A percentile compares a stretch with the other conserved stretches of the same genome.
These are phyloP conservation scores for Calcarius lapponicus DNA, from an alignment of 2,797 vertebrate genomes.

Conservation along the genomic window DNA sequence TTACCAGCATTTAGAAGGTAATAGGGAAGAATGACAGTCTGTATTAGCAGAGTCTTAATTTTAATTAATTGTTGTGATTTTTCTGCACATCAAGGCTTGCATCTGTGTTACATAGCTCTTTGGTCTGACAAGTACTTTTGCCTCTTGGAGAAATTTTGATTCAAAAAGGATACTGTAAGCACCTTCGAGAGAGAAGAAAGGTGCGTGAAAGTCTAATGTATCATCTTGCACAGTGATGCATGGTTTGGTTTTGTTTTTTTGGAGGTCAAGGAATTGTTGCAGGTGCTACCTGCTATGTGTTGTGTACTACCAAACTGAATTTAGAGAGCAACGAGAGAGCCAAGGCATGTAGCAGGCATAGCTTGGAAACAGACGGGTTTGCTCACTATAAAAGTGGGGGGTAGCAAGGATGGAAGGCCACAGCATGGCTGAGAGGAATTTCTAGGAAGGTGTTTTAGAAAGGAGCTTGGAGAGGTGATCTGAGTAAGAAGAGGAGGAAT, in stretches of 20 bases:
- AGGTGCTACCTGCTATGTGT: neutral
- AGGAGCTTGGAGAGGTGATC: neutral
- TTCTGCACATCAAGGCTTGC: neutral
- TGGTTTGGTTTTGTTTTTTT: neutral
- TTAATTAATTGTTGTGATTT: neutral
- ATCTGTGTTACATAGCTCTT: neutral
- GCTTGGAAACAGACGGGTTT: neutral
- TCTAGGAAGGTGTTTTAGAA: neutral
- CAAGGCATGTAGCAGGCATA: neutral
- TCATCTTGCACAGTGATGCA: neutral
- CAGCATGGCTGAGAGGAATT: neutral
- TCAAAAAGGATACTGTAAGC: neutral
- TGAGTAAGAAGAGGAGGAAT: neutral
- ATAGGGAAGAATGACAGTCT: neutral
- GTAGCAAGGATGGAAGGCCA: neutral
- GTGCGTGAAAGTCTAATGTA: neutral
- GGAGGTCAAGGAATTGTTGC: neutral
- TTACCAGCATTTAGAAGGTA: neutral
- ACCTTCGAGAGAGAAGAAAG: neutral
- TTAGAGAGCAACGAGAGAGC: rapidly evolving
- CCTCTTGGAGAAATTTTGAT: neutral
- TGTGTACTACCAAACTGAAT: neutral
- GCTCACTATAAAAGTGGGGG: neutral
- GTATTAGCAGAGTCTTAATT: neutral
- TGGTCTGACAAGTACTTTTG: neutral